These are phyloP conservation scores for Nannobrachium achirus DNA, from an alignment of 2,113 vertebrate species.

Conservation along the genomic window DNA sequence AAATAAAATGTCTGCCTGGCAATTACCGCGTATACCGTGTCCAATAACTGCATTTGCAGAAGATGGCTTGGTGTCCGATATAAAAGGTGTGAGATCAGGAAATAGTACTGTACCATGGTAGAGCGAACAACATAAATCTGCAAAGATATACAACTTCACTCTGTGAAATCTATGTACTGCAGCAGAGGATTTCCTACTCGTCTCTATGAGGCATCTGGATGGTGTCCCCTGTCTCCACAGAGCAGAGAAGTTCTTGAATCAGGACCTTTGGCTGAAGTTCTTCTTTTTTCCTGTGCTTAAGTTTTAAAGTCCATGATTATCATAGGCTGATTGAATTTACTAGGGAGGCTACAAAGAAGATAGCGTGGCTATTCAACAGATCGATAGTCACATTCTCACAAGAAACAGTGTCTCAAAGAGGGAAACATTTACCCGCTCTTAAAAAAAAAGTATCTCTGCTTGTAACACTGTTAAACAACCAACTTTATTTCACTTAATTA, in stretches of 20 bases:
- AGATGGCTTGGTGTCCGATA: constrained; percentile 1
- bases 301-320: constrained; percentile 72
- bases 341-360: constrained; percentile 53
- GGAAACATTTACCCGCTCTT: constrained; percentile 27
- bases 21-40: not conserved
- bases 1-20: constrained; percentile 10
- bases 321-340: constrained; percentile 75
- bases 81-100: no score
- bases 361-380: constrained; percentile 13
- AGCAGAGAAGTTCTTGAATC: constrained; percentile 37
- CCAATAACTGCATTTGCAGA: constrained; percentile 3
- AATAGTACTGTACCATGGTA: constrained; percentile 4
- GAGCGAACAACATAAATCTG: constrained; percentile 13
- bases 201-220: constrained; percentile 36
- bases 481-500: constrained; percentile 2
- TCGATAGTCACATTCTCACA: constrained; percentile 30
- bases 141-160: constrained; percentile 27
- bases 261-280: constrained; percentile 58
- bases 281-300: constrained; percentile 63
- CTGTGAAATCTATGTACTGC: not conserved
- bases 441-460: not conserved
- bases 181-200: constrained; percentile 38
- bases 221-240: constrained; percentile 23
- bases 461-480: constrained; percentile 4
- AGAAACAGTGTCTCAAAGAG: constrained; percentile 16